Conservation (phyloP, 2,113 vertebrate species). For the Dendrocopos noguchii region DNA sequence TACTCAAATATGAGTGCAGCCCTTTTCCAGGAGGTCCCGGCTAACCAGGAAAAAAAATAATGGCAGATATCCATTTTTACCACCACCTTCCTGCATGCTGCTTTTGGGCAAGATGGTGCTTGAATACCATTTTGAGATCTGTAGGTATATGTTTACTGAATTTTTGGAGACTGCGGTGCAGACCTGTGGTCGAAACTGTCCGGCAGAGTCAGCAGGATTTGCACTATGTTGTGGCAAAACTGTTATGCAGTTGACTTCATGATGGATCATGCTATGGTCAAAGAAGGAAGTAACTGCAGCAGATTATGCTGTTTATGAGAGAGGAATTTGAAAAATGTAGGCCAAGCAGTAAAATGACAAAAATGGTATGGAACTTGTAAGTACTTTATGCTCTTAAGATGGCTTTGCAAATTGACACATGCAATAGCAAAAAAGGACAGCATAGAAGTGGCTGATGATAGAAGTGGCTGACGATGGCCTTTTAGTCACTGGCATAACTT, state of each 20-base stretch:
- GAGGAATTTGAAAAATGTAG: not conserved
- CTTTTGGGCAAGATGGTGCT: not conserved
- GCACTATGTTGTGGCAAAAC: not conserved
- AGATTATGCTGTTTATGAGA: not conserved
- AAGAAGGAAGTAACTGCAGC: not conserved
- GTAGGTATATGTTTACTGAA: not conserved
- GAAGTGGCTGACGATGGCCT: not conserved
- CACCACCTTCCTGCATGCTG: rapidly evolving
- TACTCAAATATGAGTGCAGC: not conserved
- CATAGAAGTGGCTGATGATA: not conserved
- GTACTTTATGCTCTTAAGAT: not conserved
- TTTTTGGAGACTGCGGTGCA: not conserved
- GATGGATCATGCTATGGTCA: not conserved
- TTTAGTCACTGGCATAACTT: not conserved
- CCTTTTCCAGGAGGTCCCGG: not conserved
- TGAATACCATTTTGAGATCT: not conserved
- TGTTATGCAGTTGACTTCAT: not conserved
- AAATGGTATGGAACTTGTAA: not conserved
- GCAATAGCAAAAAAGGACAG: not conserved
- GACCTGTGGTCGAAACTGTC: not conserved
- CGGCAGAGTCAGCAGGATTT: not conserved
- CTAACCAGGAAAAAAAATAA: not conserved
- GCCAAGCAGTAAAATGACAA: not conserved
- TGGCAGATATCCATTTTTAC: not conserved
- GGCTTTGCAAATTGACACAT: not conserved